Evolutionary conservation across 2,888 invertebrate genomes (phyloP).

Genomic region (Volucella inflata): DNA sequence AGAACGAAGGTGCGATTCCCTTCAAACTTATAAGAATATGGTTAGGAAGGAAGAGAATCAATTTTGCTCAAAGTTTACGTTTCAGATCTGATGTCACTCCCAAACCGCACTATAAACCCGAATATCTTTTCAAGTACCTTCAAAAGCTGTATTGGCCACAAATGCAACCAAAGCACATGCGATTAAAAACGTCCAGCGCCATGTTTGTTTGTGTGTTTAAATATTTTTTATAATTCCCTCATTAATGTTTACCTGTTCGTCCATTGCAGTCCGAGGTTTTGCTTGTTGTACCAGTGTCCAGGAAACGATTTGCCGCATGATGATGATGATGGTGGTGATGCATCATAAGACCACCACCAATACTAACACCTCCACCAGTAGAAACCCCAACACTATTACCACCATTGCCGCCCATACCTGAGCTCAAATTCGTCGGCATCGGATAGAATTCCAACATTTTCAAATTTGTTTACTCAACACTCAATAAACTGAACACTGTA

Average conservation of each 20-base stretch:
- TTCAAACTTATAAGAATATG: too few relatives aligned
- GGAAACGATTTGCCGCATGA: conserved; percentile 80
- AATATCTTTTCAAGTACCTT: too few relatives aligned
- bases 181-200: too few relatives aligned
- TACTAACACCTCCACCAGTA: conserved; percentile 44
- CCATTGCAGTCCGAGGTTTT: conserved; percentile 86
- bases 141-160: too few relatives aligned
- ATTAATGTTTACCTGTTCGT: conserved; percentile 86
- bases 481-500: conserved; percentile 22
- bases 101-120: too few relatives aligned
- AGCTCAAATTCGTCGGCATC: conserved; percentile 82
- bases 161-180: too few relatives aligned
- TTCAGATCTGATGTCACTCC: too few relatives aligned
- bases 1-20: too few relatives aligned
- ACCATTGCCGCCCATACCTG: conserved; percentile 76
- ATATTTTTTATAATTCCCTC: not conserved
- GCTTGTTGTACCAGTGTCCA: conserved; percentile 83
- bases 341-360: conserved; percentile 79
- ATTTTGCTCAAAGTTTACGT: too few relatives aligned
- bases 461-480: conserved; percentile 33
- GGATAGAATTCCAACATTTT: conserved; percentile 83
- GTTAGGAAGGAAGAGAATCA: too few relatives aligned
- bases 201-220: not conserved
- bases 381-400: conserved; percentile 39
- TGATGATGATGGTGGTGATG: conserved; percentile 81